These are phyloP conservation scores for Picus viridis DNA, from an alignment of 2,797 vertebrate genomes.

Conservation along the genomic window DNA sequence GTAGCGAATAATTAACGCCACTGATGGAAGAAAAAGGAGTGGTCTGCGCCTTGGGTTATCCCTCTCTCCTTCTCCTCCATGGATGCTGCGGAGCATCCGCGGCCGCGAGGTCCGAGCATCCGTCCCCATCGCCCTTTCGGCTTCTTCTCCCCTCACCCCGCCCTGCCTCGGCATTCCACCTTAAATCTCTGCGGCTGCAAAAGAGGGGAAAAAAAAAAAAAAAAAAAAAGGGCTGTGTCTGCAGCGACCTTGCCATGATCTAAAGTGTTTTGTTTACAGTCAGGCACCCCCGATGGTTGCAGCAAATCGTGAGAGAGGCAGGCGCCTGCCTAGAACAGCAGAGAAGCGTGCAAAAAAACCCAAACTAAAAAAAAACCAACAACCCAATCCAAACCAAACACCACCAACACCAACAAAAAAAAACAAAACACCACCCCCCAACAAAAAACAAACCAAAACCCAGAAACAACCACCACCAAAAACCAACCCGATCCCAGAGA, in stretches of 20 bases:
- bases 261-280: conserved; percentile 80
- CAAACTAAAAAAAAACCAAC: too few species aligned
- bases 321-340: conserved; percentile 56
- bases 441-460: neutral
- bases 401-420: neutral
- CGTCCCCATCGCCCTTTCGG: neutral
- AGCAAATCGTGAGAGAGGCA: conserved; percentile 63
- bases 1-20: neutral
- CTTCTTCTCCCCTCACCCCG: too few species aligned
- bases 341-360: conserved; percentile 11
- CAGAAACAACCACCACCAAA: neutral
- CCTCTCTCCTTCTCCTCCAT: neutral
- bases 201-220: neutral
- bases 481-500: neutral
- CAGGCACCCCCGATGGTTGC: conserved; percentile 59
- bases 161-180: conserved; percentile 47
- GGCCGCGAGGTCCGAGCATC: neutral
- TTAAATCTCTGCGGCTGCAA: conserved; percentile 62
- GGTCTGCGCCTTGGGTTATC: neutral
- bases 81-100: neutral
- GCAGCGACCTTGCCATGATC: conserved; percentile 70
- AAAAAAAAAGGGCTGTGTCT: conserved; percentile 58
- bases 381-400: neutral
- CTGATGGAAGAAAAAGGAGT: neutral
- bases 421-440: too few species aligned